A percentile compares a stretch with the other conserved stretches of the same genome.
Conservation (phyloP, 2,797 vertebrate genomes). For the Bradypus variegatus region DNA sequence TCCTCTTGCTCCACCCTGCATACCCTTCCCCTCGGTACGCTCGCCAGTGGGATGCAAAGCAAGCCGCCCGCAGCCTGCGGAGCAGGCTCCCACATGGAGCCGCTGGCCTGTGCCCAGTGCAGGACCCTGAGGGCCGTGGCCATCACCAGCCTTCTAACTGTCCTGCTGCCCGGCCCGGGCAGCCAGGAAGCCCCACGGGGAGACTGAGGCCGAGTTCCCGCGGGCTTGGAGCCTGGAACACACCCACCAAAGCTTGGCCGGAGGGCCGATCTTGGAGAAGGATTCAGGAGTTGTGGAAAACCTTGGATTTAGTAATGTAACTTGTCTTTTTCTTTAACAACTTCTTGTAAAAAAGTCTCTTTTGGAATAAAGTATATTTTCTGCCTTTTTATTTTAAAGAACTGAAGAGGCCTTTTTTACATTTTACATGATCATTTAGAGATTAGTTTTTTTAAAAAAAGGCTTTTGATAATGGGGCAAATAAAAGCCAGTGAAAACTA, state of each 20-base stretch:
- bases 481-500: background rate
- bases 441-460: background rate
- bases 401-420: background rate
- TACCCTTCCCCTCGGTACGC: background rate
- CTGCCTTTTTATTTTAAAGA: constrained; percentile 31
- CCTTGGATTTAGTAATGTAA: background rate
- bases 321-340: constrained; percentile 12
- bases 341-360: background rate
- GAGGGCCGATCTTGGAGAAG: background rate
- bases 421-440: constrained; percentile 4
- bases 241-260: background rate
- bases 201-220: background rate
- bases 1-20: background rate
- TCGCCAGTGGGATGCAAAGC: background rate
- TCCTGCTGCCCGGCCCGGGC: background rate
- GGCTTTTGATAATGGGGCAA: background rate
- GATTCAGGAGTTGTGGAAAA: background rate
- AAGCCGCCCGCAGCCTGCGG: background rate
- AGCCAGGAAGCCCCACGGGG: too few species aligned
- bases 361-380: constrained; percentile 60
- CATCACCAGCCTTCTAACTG: background rate
- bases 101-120: rapidly evolving
- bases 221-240: background rate
- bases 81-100: background rate
- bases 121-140: rapidly evolving